Conservation (phyloP, 2,797 vertebrate genomes). For the Euthynnus affinis region DNA sequence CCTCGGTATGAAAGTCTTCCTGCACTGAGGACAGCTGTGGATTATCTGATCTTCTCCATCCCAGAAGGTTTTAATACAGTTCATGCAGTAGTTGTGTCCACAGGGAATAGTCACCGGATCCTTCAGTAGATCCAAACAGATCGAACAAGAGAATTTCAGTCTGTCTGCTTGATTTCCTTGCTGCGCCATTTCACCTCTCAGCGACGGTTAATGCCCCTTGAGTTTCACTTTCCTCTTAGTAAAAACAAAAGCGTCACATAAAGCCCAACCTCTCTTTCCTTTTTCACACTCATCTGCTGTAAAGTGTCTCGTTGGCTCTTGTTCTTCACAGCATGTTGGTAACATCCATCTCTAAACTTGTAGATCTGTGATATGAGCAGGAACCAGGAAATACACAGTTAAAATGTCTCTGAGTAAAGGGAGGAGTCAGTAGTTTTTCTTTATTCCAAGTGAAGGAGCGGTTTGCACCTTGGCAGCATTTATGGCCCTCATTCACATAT, state of each 20-base stretch:
- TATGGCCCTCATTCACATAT: not conserved
- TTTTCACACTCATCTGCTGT: not conserved
- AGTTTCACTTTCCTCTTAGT: not conserved
- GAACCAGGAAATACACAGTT: no score
- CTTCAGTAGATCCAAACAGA: conserved; percentile 33
- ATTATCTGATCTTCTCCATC: not conserved
- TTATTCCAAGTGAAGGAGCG: not conserved
- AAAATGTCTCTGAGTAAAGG: no score
- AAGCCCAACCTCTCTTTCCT: not conserved
- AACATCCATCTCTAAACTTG: not conserved
- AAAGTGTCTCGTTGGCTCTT: not conserved
- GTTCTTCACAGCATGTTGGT: not conserved
- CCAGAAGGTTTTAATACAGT: conserved; percentile 13
- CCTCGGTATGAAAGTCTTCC: not conserved
- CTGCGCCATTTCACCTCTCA: no score
- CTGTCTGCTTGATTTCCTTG: no score
- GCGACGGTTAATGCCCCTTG: not conserved
- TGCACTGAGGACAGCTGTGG: conserved; percentile 50
- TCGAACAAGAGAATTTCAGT: conserved; percentile 24
- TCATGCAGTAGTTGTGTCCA: conserved; percentile 8
- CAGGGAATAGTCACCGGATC: conserved; percentile 45
- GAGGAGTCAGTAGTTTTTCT: not conserved
- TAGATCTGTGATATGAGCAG: not conserved
- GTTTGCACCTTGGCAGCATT: not conserved
- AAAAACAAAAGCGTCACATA: not conserved